Percentiles rank a stretch among this genome's conserved stretches.
Evolutionary conservation across 2,888 invertebrate genomes (phyloP).

Genomic region (Agelastica alni): DNA sequence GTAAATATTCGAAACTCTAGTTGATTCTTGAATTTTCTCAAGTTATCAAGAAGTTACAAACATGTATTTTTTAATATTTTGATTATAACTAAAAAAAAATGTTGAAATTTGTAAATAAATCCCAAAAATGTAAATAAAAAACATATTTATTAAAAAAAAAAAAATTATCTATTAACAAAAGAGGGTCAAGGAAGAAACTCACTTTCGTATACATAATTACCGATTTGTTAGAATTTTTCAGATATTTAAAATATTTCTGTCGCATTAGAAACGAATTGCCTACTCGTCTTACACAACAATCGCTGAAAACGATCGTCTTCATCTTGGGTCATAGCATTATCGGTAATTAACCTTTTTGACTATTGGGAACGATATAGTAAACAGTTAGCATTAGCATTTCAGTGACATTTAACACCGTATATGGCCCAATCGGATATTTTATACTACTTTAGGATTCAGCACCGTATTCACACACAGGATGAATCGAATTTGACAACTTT

Average conservation of each 20-base stretch:
- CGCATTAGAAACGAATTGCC: neutral
- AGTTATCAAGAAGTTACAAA: too few relatives aligned
- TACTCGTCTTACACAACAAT: conserved; percentile 4
- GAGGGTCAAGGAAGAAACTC: too few relatives aligned
- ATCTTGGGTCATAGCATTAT: conserved; percentile 6
- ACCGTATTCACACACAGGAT: neutral
- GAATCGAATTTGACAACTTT: neutral
- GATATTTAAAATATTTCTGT: neutral
- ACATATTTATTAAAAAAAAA: too few relatives aligned
- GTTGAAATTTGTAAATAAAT: too few relatives aligned
- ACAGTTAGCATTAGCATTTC: conserved; percentile 7
- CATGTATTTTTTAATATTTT: too few relatives aligned
- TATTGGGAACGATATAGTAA: conserved; percentile 14
- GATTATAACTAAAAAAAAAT: too few relatives aligned
- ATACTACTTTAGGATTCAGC: neutral
- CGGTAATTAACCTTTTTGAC: conserved; percentile 25
- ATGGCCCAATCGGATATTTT: conserved; percentile 11
- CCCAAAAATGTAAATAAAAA: too few relatives aligned
- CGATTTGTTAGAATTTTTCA: too few relatives aligned
- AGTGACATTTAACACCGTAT: conserved; percentile 16
- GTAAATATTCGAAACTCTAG: too few relatives aligned
- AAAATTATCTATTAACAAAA: too few relatives aligned
- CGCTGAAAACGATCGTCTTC: conserved; percentile 15
- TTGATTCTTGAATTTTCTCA: too few relatives aligned
- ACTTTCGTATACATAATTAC: too few relatives aligned